A percentile compares a stretch with the other conserved stretches of the same genome.
Evolutionary conservation across 2,888 invertebrate genomes (phyloP).

Genomic region (Molorchus minor): DNA sequence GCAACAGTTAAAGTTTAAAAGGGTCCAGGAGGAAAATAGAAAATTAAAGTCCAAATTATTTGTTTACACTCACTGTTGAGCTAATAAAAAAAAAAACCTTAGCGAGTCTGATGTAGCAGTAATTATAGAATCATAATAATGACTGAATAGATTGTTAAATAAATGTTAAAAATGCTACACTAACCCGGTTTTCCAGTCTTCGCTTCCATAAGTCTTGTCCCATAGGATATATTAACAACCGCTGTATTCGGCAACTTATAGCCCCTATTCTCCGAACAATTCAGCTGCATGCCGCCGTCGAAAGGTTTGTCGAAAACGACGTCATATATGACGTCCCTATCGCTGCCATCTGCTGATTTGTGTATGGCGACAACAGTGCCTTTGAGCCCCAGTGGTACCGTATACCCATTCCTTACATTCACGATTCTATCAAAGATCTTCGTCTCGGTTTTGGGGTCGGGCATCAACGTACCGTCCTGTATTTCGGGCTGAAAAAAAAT

Average conservation of each 20-base stretch:
- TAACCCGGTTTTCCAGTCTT: slow-evolving; percentile 54
- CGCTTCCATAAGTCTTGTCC: slow-evolving; percentile 60
- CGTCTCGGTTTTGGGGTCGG: slow-evolving; percentile 75
- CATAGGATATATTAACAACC: slow-evolving; percentile 71
- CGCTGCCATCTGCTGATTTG: slow-evolving; percentile 47
- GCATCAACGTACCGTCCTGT: slow-evolving; percentile 65
- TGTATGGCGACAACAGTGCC: slow-evolving; percentile 86
- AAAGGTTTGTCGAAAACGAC: slow-evolving; percentile 84
- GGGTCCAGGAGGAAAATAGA: too few relatives aligned
- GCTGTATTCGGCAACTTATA: slow-evolving; percentile 66
- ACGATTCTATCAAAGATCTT: slow-evolving; percentile 86
- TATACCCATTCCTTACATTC: slow-evolving; percentile 75
- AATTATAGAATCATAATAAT: too few relatives aligned
- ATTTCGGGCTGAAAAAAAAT: slow-evolving; percentile 61
- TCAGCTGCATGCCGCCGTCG: slow-evolving; percentile 69
- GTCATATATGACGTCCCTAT: slow-evolving; percentile 72
- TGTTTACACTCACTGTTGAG: too few relatives aligned
- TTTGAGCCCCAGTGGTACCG: slow-evolving; percentile 82
- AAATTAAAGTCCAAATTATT: too few relatives aligned
- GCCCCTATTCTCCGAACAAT: slow-evolving; percentile 64
- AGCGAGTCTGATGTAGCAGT: too few relatives aligned
- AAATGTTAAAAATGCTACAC: too few relatives aligned
- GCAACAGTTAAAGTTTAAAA: too few relatives aligned
- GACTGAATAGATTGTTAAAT: too few relatives aligned
- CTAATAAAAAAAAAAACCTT: too few relatives aligned